Evolutionary conservation across 2,888 invertebrate genomes (phyloP).

Genomic region (Lepetodrilus schrolli): DNA sequence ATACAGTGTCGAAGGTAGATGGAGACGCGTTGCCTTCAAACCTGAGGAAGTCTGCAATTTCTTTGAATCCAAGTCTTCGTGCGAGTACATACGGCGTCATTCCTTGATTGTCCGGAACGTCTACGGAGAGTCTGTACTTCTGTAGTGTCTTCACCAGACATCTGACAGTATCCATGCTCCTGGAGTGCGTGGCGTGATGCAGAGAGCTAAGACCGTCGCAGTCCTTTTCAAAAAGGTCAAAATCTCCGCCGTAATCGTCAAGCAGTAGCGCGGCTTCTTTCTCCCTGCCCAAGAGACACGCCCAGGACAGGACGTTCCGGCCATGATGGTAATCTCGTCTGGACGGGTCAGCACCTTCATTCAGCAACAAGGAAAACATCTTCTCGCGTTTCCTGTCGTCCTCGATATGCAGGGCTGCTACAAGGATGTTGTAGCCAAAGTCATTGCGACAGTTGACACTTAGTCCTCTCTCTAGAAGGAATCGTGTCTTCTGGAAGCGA

Average conservation of each 20-base stretch:
- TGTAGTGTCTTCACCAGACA: slow-evolving; percentile 54
- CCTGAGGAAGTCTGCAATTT: slow-evolving; percentile 55
- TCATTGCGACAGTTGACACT: slow-evolving; percentile 58
- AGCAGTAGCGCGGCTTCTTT: slow-evolving; percentile 56
- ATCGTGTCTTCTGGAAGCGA: slow-evolving; percentile 52
- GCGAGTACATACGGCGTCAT: slow-evolving; percentile 69
- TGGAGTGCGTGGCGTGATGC: slow-evolving; percentile 65
- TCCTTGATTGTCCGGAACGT: slow-evolving; percentile 64
- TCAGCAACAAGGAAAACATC: slow-evolving; percentile 63
- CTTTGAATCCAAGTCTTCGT: slow-evolving; percentile 59
- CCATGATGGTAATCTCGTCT: slow-evolving; percentile 50
- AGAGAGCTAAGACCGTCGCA: slow-evolving; percentile 64
- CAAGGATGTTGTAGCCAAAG: slow-evolving; percentile 61
- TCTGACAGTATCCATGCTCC: slow-evolving; percentile 53
- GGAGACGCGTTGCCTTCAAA: slow-evolving; percentile 56
- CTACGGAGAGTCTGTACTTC: slow-evolving; percentile 65
- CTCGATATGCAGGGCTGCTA: slow-evolving; percentile 64
- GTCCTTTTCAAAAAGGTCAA: slow-evolving; percentile 64
- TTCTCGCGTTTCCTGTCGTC: slow-evolving; percentile 51
- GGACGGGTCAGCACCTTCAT: slow-evolving; percentile 56
- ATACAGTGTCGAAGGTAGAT: slow-evolving; percentile 52
- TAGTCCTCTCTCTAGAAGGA: slow-evolving; percentile 57
- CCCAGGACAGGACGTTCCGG: slow-evolving; percentile 64
- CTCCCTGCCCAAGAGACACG: slow-evolving; percentile 53
- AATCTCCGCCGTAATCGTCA: slow-evolving; percentile 59